phyloP scores from a whole-genome alignment of 2,888 invertebrate species.

The Lasioglossum figueresi region DNA sequence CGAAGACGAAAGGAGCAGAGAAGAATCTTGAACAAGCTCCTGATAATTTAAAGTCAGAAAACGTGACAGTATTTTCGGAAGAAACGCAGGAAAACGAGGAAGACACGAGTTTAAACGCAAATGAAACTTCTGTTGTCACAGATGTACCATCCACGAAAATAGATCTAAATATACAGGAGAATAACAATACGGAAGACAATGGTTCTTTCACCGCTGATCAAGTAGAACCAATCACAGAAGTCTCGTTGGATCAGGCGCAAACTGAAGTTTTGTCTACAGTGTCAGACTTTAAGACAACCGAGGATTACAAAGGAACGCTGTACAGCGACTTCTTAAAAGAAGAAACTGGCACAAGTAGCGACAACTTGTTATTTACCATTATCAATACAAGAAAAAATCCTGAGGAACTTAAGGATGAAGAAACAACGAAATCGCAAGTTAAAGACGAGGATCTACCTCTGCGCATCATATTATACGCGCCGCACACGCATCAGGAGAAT shows the following conservation, averaged over 20 bases:
- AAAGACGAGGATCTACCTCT: slow-evolving; percentile 66
- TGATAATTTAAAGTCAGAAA: slow-evolving; percentile 1
- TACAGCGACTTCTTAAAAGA: not conserved
- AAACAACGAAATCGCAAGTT: not conserved
- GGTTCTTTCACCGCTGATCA: not conserved
- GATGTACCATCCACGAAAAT: not conserved
- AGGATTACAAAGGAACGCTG: not conserved
- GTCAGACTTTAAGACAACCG: slow-evolving; percentile 15
- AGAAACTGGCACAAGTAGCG: not conserved
- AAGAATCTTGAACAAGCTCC: not conserved
- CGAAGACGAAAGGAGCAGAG: not conserved
- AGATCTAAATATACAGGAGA: not conserved
- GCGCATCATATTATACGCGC: slow-evolving; percentile 79
- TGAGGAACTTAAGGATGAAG: not conserved
- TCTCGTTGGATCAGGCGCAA: not conserved
- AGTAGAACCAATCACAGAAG: slow-evolving; percentile 20
- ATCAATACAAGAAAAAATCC: not conserved
- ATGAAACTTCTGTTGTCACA: not conserved
- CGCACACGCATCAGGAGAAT: slow-evolving; percentile 75
- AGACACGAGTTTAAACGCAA: not conserved
- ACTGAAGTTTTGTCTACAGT: not conserved
- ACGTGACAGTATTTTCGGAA: not conserved
- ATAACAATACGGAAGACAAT: not conserved
- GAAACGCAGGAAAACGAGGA: slow-evolving; percentile 5
- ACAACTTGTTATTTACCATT: not conserved